Base-by-base conservation (phyloP, 2,888 invertebrate genomes). In the Resseliella maxima region DNA sequence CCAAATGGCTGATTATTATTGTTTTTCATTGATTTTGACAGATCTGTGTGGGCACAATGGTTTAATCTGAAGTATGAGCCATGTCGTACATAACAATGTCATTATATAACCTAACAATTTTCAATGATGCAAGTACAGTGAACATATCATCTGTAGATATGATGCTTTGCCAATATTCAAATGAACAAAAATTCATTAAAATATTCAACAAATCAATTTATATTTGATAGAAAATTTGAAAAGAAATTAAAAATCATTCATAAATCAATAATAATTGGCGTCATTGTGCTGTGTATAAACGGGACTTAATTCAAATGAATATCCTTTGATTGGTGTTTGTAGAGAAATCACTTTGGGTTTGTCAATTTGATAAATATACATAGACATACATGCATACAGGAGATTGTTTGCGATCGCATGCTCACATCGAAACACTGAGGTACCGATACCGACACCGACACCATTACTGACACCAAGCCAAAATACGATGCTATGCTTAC, bases 41-140 rank as follows among this genome's bases (percentile, higher is more conserved):
- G 38, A 38, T 83, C 38, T 41, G 41, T 41, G 38, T 36, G 36
- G 36, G 83, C 83, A 38, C n/a, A 38, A 1, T 24, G 24, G 83
- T 83, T 83, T 38, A 1, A 38, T 83, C 38, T 83, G 81, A 81
- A 81, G 81, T 81, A 36, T 81, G 38, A 83, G 83, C 38, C 83
- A 38, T 38, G 36, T 83, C 83, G 38, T n/a, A 12, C 12, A 18
- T 36, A 35, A 72, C 31, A 72, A 72, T 72, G 72, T 72, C 72
- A 59, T 59, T 59, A 59, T 59, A 72, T 72, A 72, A 72, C 72
- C 72, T 72, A 59, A 59, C n/a, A 59, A 15, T 59, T 3, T 24
- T 2, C 15, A n/a, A n/a, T n/a, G n/a, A n/a, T n/a, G n/a, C n/a
- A n/a, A n/a, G n/a, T n/a, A n/a, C n/a, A n/a, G n/a, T n/a, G n/a